Evolutionary conservation across 2,113 vertebrate genomes (phyloP).

Genomic region (Periophthalmodon schlosseri): DNA sequence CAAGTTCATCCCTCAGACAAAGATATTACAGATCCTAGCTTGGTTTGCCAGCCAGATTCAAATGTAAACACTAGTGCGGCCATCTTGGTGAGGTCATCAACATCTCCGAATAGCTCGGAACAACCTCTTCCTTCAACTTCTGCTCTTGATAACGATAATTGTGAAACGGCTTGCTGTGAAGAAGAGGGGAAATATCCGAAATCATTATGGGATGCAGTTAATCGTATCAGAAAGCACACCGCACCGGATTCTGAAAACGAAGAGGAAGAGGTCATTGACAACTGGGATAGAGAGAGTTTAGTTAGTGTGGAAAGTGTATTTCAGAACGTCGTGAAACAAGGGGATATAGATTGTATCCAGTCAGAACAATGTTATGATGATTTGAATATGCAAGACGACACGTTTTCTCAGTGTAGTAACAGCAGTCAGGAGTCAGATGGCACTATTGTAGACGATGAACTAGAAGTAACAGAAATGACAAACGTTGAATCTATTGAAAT

Average conservation of each 20-base stretch:
- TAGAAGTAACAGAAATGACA: constrained; percentile 24
- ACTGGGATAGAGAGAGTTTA: constrained; percentile 59
- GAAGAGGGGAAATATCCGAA: constrained; percentile 68
- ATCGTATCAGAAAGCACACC: constrained; percentile 89
- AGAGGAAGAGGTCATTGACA: constrained; percentile 74
- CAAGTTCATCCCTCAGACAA: constrained; percentile 6
- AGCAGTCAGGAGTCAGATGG: constrained; percentile 76
- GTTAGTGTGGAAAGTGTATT: background rate
- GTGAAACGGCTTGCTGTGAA: constrained; percentile 20
- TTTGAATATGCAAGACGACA: constrained; percentile 47
- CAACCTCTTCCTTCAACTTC: constrained; percentile 8
- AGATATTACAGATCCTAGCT: constrained; percentile 11
- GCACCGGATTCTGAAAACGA: constrained; percentile 92
- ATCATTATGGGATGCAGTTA: constrained; percentile 85
- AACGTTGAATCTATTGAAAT: background rate
- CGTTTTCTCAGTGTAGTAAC: constrained; percentile 73
- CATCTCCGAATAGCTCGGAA: constrained; percentile 22
- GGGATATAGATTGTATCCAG: background rate
- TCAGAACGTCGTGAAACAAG: constrained; percentile 12
- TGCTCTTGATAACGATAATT: background rate
- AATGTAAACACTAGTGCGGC: constrained; percentile 3
- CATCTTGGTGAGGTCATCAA: constrained; percentile 14
- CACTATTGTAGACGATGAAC: constrained; percentile 64
- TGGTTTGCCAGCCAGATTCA: constrained; percentile 8
- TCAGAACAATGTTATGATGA: constrained; percentile 3